These are phyloP conservation scores for Druon quercuslanigerum DNA, from an alignment of 1,140 invertebrate species.

Conservation along the genomic window DNA sequence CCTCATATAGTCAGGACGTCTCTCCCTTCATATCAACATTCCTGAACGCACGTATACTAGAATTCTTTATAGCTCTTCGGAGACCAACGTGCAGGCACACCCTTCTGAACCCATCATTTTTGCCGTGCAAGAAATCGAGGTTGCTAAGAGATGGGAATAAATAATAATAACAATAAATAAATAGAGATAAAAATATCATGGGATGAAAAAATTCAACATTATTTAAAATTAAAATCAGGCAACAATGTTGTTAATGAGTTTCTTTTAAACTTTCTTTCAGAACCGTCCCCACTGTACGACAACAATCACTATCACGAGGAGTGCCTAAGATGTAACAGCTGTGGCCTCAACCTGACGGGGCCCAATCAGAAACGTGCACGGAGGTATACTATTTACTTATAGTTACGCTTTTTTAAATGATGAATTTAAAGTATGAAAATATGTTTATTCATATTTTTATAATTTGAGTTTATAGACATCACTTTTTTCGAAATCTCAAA, in stretches of 20 bases:
- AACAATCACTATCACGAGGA: slow-evolving; percentile 97
- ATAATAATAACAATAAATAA: slow-evolving; percentile 35
- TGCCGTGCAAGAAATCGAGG: slow-evolving; percentile 32
- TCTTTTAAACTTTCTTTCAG: slow-evolving; percentile 76
- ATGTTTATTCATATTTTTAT: no score
- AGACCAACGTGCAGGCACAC: slow-evolving; percentile 48
- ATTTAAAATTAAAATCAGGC: no score
- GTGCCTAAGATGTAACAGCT: slow-evolving; percentile 95
- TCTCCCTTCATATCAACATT: slow-evolving; percentile 67
- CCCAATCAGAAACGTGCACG: slow-evolving; percentile 88
- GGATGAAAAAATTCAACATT: no score
- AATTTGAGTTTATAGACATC: no score
- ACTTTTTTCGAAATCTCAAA: no score
- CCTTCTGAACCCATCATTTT: slow-evolving; percentile 49
- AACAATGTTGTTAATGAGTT: no score
- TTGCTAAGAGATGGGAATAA: slow-evolving; percentile 40
- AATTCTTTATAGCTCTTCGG: slow-evolving; percentile 62
- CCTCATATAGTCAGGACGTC: slow-evolving; percentile 5
- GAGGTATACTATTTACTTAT: slow-evolving; percentile 43
- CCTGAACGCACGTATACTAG: slow-evolving; percentile 59
- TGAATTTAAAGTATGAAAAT: no score
- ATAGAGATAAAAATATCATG: background rate
- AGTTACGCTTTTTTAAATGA: background rate
- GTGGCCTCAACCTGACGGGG: slow-evolving; percentile 92
- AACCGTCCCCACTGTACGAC: slow-evolving; percentile 92